Evolutionary conservation across 2,113 vertebrate species (phyloP).

Genomic region (Willisornis vidua): DNA sequence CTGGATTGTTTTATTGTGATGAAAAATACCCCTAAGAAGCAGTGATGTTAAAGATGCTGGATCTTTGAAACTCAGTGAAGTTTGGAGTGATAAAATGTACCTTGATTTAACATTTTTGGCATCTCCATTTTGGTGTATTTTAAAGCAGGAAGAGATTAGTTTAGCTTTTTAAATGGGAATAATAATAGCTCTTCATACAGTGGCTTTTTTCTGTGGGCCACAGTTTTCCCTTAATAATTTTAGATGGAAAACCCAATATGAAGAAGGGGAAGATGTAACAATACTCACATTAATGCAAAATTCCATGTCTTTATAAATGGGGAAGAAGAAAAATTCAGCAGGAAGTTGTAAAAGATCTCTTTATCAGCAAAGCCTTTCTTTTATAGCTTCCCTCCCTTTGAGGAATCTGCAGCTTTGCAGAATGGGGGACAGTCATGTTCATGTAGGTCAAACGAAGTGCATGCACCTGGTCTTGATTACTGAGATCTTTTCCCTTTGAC

Average conservation of each 20-base stretch:
- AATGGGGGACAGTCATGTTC: background rate
- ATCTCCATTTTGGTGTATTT: background rate
- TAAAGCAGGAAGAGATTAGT: background rate
- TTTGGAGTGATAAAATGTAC: constrained; percentile 23
- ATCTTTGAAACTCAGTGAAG: background rate
- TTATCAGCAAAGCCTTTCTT: background rate
- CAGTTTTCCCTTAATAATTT: constrained; percentile 9
- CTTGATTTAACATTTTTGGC: constrained; percentile 20
- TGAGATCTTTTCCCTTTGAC: background rate
- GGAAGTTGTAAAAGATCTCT: constrained; percentile 19
- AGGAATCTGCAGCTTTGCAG: background rate
- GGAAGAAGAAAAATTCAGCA: background rate
- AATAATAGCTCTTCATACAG: background rate
- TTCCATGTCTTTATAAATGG: background rate
- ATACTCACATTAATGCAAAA: background rate
- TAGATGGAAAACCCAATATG: background rate
- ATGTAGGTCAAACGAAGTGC: background rate
- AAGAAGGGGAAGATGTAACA: background rate
- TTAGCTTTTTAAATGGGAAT: constrained; percentile 22
- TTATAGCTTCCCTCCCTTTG: background rate
- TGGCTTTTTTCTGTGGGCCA: background rate
- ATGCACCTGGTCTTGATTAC: background rate
- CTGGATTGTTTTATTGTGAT: constrained; percentile 38
- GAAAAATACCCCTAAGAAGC: constrained; percentile 45
- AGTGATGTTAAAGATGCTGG: background rate